phyloP scores from a whole-genome alignment of 2,113 vertebrate genomes.

The Gymnocephalus cernua region DNA sequence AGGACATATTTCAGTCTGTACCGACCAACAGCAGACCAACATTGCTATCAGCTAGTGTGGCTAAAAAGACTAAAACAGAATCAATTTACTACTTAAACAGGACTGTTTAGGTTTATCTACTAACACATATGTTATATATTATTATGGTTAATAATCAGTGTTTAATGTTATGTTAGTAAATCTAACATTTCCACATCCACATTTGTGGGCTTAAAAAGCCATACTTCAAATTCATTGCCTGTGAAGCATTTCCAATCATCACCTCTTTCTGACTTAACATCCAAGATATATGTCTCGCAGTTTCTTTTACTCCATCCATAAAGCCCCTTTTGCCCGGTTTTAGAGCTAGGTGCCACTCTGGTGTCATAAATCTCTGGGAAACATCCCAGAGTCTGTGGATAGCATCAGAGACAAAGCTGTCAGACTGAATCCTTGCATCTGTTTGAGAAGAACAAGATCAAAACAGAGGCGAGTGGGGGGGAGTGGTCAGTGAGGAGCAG shows the following conservation, averaged over 20 bases:
- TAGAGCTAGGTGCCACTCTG: slow-evolving; percentile 31
- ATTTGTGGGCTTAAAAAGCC: background rate
- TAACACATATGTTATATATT: background rate
- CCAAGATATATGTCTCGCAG: background rate
- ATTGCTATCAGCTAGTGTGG: background rate
- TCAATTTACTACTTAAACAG: background rate
- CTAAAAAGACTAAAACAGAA: background rate
- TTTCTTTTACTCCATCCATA: slow-evolving; percentile 20
- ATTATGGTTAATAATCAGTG: background rate
- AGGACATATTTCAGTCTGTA: background rate
- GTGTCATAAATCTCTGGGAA: slow-evolving; percentile 43
- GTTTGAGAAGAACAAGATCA: slow-evolving; percentile 47
- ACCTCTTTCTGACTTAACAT: slow-evolving; percentile 26
- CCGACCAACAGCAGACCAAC: too few relatives aligned
- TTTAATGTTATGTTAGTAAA: slow-evolving; percentile 3
- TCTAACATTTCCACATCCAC: background rate
- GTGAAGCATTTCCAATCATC: slow-evolving; percentile 5
- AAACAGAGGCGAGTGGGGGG: background rate
- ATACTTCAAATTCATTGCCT: slow-evolving; percentile 7
- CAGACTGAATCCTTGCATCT: slow-evolving; percentile 39
- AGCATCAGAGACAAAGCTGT: slow-evolving; percentile 49
- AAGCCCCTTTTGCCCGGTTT: slow-evolving; percentile 30
- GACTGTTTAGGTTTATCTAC: background rate
- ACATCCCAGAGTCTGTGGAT: slow-evolving; percentile 29
- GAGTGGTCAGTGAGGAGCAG: slow-evolving; percentile 22